These are phyloP conservation scores for Aquatica leii DNA, from an alignment of 2,888 invertebrate species.

Conservation along the genomic window DNA sequence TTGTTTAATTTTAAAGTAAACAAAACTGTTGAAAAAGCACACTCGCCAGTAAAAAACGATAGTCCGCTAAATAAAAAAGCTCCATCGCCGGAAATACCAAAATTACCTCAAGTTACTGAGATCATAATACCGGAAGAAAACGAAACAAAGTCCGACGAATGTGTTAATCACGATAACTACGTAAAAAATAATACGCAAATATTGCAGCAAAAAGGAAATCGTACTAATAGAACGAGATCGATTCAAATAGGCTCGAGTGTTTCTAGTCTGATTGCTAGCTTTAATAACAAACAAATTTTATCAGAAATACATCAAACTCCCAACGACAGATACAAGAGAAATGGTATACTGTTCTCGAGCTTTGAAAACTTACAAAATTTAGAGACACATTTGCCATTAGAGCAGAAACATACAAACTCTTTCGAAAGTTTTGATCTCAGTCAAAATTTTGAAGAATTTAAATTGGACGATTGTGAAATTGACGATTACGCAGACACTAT, in stretches of 20 bases:
- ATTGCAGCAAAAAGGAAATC: slow-evolving; percentile 52
- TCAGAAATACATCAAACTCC: slow-evolving; percentile 65
- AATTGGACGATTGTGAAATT: slow-evolving; percentile 76
- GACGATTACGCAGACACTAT: slow-evolving; percentile 46
- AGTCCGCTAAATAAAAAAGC: slow-evolving; percentile 48
- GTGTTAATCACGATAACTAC: slow-evolving; percentile 58
- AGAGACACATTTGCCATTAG: slow-evolving; percentile 48
- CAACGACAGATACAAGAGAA: slow-evolving; percentile 43
- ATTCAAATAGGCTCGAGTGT: slow-evolving; percentile 71
- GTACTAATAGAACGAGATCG: slow-evolving; percentile 53
- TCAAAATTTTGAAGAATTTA: slow-evolving; percentile 83
- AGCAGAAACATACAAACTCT: slow-evolving; percentile 31
- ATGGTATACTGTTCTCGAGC: slow-evolving; percentile 55
- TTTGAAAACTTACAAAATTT: slow-evolving; percentile 58
- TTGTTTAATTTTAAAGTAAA: slow-evolving; percentile 50
- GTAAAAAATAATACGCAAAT: slow-evolving; percentile 60
- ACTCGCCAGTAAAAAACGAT: slow-evolving; percentile 51
- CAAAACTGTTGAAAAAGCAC: slow-evolving; percentile 57
- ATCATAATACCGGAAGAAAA: slow-evolving; percentile 75
- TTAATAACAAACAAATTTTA: slow-evolving; percentile 62
- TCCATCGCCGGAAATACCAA: slow-evolving; percentile 72
- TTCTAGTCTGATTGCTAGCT: slow-evolving; percentile 63
- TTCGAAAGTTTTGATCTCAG: slow-evolving; percentile 73
- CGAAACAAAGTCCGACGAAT: slow-evolving; percentile 50
- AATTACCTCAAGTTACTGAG: slow-evolving; percentile 77